phyloP scores from a whole-genome alignment of 2,797 vertebrate genomes.

The Sebastes melanostomus region DNA sequence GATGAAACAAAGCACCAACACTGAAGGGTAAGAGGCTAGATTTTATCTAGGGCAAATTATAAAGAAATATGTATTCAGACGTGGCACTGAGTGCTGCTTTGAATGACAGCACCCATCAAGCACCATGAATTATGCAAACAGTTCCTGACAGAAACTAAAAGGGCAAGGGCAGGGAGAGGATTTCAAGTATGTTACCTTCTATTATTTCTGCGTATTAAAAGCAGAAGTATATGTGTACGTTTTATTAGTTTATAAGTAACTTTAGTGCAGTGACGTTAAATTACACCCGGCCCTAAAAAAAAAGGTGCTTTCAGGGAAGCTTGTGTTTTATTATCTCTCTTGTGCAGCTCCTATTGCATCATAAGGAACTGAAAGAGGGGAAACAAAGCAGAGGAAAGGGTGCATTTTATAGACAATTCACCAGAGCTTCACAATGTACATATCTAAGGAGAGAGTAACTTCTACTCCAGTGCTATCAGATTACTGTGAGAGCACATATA shows the following conservation, averaged over 20 bases:
- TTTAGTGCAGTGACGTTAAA: conserved; percentile 9
- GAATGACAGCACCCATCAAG: conserved; percentile 28
- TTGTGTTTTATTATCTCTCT: conserved; percentile 5
- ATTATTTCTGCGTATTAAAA: not conserved
- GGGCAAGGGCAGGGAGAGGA: conserved; percentile 27
- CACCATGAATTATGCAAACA: conserved; percentile 51
- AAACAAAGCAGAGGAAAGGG: not conserved
- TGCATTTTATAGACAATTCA: not conserved
- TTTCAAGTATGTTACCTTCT: not conserved
- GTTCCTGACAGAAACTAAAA: conserved; percentile 26
- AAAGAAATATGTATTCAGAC: conserved; percentile 30
- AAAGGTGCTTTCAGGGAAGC: not conserved
- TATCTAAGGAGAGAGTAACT: not conserved
- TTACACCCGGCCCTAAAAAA: not conserved
- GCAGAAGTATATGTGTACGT: not conserved
- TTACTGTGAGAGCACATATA: not conserved
- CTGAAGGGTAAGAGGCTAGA: not conserved
- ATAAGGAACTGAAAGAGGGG: not conserved
- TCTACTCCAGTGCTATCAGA: not conserved
- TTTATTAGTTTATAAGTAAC: not conserved
- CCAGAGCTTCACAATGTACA: not conserved
- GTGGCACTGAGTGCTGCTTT: conserved; percentile 3
- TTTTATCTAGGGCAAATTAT: conserved; percentile 10
- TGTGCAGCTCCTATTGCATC: not conserved
- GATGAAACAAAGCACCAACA: not conserved